These are phyloP conservation scores for Podarcis cretensis DNA, from an alignment of 2,113 vertebrate genomes.

Conservation along the genomic window DNA sequence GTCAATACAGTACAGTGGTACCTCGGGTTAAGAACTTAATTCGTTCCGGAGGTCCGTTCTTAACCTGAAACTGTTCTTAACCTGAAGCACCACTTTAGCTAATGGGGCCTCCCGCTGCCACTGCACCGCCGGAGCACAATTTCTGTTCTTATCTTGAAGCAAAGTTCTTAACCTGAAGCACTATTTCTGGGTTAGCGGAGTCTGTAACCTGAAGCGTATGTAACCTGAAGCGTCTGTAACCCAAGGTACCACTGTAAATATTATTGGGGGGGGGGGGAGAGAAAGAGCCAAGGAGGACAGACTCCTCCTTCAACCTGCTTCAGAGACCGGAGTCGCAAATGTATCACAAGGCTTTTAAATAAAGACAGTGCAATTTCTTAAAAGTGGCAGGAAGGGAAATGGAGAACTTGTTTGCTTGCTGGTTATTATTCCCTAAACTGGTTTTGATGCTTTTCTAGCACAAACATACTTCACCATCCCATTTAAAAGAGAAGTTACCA, in stretches of 20 bases:
- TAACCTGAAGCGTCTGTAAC: too few relatives aligned
- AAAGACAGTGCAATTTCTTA: neutral
- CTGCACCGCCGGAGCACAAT: too few relatives aligned
- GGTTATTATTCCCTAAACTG: constrained; percentile 19
- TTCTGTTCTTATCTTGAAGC: too few relatives aligned
- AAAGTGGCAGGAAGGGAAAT: neutral
- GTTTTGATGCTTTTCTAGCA: constrained; percentile 29
- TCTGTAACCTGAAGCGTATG: too few relatives aligned
- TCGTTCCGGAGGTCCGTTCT: too few relatives aligned
- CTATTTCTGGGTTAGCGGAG: too few relatives aligned
- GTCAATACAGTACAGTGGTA: neutral
- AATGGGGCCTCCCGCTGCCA: too few relatives aligned
- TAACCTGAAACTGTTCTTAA: too few relatives aligned
- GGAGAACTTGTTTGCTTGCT: neutral
- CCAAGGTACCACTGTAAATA: neutral
- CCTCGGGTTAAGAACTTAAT: too few relatives aligned
- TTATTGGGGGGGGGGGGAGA: neutral
- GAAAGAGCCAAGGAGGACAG: neutral
- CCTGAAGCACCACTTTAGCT: too few relatives aligned
- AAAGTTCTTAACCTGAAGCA: too few relatives aligned
- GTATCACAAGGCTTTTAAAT: neutral
- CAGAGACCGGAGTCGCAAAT: neutral
- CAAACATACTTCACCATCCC: constrained; percentile 51
- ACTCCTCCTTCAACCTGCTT: neutral
- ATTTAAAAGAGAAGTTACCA: constrained; percentile 53